Evolutionary conservation across 2,113 vertebrate species (phyloP).

Genomic region (Anarrhichthys ocellatus): DNA sequence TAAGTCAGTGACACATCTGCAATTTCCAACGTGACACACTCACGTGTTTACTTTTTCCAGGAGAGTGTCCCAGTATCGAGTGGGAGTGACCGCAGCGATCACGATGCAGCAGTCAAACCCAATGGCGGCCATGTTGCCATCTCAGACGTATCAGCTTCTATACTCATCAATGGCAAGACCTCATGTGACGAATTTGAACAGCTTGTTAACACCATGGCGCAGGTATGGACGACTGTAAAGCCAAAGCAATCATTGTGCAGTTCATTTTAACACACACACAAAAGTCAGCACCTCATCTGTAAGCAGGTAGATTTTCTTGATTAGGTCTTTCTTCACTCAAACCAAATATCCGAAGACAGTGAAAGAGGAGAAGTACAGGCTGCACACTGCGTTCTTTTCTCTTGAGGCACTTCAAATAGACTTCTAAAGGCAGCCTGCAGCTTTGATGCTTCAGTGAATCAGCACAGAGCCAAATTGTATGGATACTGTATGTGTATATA

Average conservation of each 20-base stretch:
- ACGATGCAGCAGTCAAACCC: slow-evolving; percentile 80
- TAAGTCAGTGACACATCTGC: neutral
- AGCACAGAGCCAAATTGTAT: slow-evolving; percentile 13
- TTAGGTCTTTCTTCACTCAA: neutral
- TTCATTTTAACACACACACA: neutral
- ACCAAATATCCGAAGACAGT: slow-evolving; percentile 36
- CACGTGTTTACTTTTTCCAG: slow-evolving; percentile 42
- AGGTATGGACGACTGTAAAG: slow-evolving; percentile 79
- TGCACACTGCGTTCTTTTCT: slow-evolving; percentile 17
- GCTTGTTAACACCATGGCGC: slow-evolving; percentile 91
- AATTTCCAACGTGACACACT: neutral
- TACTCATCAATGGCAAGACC: slow-evolving; percentile 83
- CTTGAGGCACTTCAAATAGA: slow-evolving; percentile 62
- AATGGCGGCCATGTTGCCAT: slow-evolving; percentile 83
- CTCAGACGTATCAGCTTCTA: slow-evolving; percentile 72
- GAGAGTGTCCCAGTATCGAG: slow-evolving; percentile 47
- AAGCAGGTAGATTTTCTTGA: slow-evolving; percentile 16
- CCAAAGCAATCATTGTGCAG: neutral
- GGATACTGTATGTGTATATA: neutral
- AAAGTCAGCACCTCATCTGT: neutral
- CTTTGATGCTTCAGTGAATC: slow-evolving; percentile 66
- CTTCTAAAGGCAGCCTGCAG: slow-evolving; percentile 47
- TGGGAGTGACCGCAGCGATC: slow-evolving; percentile 77
- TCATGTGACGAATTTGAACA: slow-evolving; percentile 88
- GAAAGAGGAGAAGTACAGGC: slow-evolving; percentile 7